These are phyloP conservation scores for Triops cancriformis DNA, from an alignment of 1,140 invertebrate species.

Conservation along the genomic window DNA sequence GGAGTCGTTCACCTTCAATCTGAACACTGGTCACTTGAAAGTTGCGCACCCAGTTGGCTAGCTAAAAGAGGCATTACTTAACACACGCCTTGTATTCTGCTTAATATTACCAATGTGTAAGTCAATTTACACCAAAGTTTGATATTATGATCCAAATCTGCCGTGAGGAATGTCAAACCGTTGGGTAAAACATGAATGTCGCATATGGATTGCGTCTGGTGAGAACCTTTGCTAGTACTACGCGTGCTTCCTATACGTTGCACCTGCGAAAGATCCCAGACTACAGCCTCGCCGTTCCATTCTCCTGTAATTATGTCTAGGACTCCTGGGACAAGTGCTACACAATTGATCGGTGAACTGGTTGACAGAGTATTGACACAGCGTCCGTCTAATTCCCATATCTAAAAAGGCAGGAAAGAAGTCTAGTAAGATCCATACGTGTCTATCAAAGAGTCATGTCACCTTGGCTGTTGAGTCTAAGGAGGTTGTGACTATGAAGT, in stretches of 20 bases:
- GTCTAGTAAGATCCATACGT: neutral
- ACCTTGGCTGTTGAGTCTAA: conserved; percentile 33
- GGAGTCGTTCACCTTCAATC: neutral
- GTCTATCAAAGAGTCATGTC: neutral
- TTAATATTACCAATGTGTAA: neutral
- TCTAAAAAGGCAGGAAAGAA: neutral
- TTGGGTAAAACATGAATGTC: neutral
- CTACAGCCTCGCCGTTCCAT: conserved; percentile 40
- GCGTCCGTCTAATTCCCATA: neutral
- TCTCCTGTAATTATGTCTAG: conserved; percentile 38
- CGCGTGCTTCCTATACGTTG: neutral
- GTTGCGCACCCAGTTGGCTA: neutral
- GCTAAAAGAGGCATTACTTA: neutral
- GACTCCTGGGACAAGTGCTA: conserved; percentile 40
- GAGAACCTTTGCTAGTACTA: neutral
- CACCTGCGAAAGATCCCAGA: conserved; percentile 37
- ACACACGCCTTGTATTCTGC: neutral
- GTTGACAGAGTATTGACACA: conserved; percentile 11
- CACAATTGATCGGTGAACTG: conserved; percentile 40
- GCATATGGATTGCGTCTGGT: neutral
- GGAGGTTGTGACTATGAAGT: conserved; percentile 38
- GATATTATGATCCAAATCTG: neutral
- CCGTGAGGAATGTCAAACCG: neutral
- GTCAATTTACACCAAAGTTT: neutral
- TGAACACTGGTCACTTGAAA: neutral